Evolutionary conservation across 2,797 vertebrate species (phyloP).

Genomic region (Lagorchestes hirsutus): DNA sequence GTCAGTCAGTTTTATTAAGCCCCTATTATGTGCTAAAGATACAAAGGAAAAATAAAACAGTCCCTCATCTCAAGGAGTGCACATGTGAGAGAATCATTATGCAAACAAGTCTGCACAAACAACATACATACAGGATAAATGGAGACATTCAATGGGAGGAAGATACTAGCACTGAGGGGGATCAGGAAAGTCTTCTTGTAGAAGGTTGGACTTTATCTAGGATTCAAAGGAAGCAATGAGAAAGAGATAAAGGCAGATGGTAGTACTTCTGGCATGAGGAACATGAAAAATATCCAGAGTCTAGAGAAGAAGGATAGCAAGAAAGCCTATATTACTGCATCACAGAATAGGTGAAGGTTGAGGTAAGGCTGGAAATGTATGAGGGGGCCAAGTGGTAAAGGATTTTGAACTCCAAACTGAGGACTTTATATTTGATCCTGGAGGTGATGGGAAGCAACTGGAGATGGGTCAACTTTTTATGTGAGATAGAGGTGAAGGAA

Average conservation of each 20-base stretch:
- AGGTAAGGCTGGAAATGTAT: not conserved
- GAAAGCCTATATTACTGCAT: not conserved
- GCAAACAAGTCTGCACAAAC: not conserved
- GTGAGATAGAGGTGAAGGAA: not conserved
- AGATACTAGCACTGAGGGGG: not conserved
- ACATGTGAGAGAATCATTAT: not conserved
- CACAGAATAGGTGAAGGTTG: not conserved
- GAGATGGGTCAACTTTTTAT: not conserved
- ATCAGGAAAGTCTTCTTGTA: not conserved
- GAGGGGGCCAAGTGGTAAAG: not conserved
- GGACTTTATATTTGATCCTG: not conserved
- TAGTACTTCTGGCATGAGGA: not conserved
- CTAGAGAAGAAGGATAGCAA: not conserved
- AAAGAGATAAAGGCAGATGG: not conserved
- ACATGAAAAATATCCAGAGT: not conserved
- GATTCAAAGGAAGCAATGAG: not conserved
- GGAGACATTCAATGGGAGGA: not conserved
- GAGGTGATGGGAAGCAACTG: not conserved
- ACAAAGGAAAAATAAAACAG: not conserved
- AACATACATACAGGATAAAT: not conserved
- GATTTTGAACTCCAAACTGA: not conserved
- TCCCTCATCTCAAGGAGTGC: not conserved
- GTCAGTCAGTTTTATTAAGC: not conserved
- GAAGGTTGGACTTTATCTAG: not conserved
- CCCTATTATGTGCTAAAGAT: not conserved